Evolutionary conservation across 2,888 invertebrate species (phyloP), one percentile per base, ranked within the genome.

Genomic region (Nephrotoma flavescens): DNA sequence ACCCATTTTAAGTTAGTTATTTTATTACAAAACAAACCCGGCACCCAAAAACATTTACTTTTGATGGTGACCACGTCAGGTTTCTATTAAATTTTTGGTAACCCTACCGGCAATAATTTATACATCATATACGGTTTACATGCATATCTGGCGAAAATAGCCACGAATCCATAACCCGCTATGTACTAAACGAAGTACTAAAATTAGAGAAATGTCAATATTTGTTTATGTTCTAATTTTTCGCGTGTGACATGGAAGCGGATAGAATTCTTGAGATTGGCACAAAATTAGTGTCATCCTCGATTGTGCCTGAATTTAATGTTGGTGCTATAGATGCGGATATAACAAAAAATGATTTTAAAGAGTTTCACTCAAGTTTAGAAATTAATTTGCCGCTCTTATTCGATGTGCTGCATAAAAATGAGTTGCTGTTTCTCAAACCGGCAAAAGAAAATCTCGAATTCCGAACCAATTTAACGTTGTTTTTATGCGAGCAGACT

Each of bases 1-100:
- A 85, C 91, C 92, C 92, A 92, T 92, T 89, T 89, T 90, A n/a
- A 87, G 47, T 12, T 86, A 84, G 9, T 83, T 52, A 57, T 42
- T 42, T 41, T 42, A 83, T 31, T 41, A 71, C 6, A 45, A 86
- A 86, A 87, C 52, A 86, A 84, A 41, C 41, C 83, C 45, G 85
- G 84, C 83, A 71, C 83, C 44, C 42, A 87, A 86, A 87, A 87
- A 88, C 88, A 87, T 88, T 87, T 87, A 87, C 87, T 87, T 87
- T 87, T 87, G 86, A 71, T 86, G 86, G 86, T 84, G 84, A 71
- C 87, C 88, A 88, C 88, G 88, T 88, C 88, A 88, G 88, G 19
- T 85, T 85, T 85, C 44, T 85, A 85, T 85, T 45, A 44, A 44
- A 44, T 9, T 44, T 45, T 85, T 85, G 84, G 7, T 5, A 2